phyloP scores from a whole-genome alignment of 2,113 vertebrate species.

The Arizona elegans region DNA sequence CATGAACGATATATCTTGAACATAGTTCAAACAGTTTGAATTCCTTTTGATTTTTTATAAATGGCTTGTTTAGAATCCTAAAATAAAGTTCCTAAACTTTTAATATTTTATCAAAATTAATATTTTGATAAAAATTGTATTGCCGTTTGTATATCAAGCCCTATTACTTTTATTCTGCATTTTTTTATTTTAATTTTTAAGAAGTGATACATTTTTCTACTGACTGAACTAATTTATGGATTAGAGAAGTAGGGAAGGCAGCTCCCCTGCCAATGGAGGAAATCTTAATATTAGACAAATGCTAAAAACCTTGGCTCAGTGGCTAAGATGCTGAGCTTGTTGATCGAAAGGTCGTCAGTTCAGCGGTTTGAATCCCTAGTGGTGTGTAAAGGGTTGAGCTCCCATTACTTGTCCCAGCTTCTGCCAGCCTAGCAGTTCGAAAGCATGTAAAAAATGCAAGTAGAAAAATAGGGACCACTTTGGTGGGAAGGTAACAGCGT shows the following conservation, averaged over 20 bases:
- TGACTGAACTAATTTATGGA: background rate
- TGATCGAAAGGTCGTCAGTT: too few species aligned
- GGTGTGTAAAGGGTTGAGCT: too few species aligned
- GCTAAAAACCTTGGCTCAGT: background rate
- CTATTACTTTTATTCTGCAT: background rate
- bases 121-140: background rate
- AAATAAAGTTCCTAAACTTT: background rate
- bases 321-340: too few species aligned
- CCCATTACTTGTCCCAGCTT: too few species aligned
- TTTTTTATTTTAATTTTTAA: background rate
- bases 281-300: background rate
- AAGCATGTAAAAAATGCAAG: too few species aligned
- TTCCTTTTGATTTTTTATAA: background rate
- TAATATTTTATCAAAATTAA: background rate
- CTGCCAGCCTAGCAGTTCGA: too few species aligned
- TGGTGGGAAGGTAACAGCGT: too few species aligned
- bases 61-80: background rate
- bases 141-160: background rate
- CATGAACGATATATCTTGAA: background rate
- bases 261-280: background rate
- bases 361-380: too few species aligned
- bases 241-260: background rate
- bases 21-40: background rate
- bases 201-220: background rate
- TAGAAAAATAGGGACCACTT: too few species aligned